Base-by-base conservation (phyloP, 2,113 vertebrate species). In the Alosa alosa region DNA sequence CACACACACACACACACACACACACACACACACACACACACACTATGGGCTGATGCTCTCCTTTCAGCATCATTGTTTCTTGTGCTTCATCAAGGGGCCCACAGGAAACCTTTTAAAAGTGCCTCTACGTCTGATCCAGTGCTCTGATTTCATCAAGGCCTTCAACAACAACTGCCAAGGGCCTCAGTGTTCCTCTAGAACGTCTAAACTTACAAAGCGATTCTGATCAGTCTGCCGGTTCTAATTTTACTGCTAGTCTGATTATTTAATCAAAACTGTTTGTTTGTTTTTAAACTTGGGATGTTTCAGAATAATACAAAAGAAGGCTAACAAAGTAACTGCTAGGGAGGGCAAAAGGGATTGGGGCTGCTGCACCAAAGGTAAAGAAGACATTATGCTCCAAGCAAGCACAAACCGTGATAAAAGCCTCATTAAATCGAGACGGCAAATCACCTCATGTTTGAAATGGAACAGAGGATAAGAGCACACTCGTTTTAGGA, bases 51-150 rank as follows among this genome's bases (percentile, higher is more conserved):
- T 68, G 83, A 78, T 39, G 72, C 11, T 31, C 72, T 78, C 31
- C 72, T 78, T 78, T 78, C 72, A 78, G 31, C 72, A 39, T 36
- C 31, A 78, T 36, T 78, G 72, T 78, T 36, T 78, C 11, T 78
- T 17, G 31, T 4, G 31, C 72, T 4, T 78, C 64, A 68, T 25
- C 13, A 78, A 78, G 72, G 41, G 72, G 9, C 39, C 72, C 72
- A 78, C 25, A 39, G 31, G 72, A 39, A 31, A 78, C 31, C 72
- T 41, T 78, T 36, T 18, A 22, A 22, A 22, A 22, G 55, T 60
- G 55, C 18, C 55, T 22, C 36, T 78, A 39, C 39, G 72, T 36
- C 11, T 39, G 31, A 78, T 36, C 31, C 31, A 15, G 11, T 31
- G 2, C 25, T 36, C 72, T 17, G 72, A 39, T 39, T 39, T 78